Conservation (phyloP, 2,888 invertebrate species). For the Empis livida region DNA sequence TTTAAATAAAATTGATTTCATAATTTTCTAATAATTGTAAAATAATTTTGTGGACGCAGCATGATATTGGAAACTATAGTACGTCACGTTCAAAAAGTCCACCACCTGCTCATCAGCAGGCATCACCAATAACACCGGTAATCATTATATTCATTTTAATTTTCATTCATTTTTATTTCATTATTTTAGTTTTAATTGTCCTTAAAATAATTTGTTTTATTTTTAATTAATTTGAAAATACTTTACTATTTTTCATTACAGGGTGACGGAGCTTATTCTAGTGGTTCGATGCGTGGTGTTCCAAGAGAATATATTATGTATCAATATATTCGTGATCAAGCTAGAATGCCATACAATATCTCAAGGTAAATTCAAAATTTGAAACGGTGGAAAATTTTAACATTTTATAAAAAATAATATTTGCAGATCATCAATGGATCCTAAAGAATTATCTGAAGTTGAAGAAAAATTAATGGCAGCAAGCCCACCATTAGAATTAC, state of each 20-base stretch:
- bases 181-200: neutral
- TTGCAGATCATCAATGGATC: constrained; percentile 12
- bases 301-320: constrained; percentile 29
- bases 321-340: constrained; percentile 39
- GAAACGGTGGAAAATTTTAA: neutral
- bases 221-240: neutral
- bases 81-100: constrained; percentile 51
- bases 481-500: constrained; percentile 60
- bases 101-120: constrained; percentile 75
- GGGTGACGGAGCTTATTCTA: constrained; percentile 40
- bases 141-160: constrained; percentile 13
- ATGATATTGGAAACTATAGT: constrained; percentile 38
- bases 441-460: constrained; percentile 23
- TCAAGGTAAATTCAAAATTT: constrained; percentile 14
- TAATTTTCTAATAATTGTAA: constrained; percentile 14
- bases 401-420: neutral
- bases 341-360: constrained; percentile 19
- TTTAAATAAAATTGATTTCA: constrained; percentile 8
- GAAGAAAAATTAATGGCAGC: constrained; percentile 44
- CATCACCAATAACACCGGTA: constrained; percentile 59
- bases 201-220: constrained; percentile 20
- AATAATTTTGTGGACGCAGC: constrained; percentile 42
- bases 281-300: constrained; percentile 28
- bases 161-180: neutral
- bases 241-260: constrained; percentile 20